phyloP scores from a whole-genome alignment of 1,140 invertebrate genomes.

The Calliphora vicina region DNA sequence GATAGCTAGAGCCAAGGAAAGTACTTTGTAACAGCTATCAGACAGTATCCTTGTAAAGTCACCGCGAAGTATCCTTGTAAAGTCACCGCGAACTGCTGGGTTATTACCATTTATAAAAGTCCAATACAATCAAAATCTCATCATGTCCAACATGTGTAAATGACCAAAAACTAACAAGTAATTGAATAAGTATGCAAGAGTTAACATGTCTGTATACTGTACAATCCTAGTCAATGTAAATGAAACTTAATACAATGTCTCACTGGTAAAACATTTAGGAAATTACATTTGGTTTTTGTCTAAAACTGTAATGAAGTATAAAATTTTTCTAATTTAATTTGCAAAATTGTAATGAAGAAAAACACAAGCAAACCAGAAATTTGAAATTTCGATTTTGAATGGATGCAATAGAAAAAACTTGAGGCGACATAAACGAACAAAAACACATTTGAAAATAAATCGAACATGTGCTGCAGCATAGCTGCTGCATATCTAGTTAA shows the following conservation, averaged over 20 bases:
- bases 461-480: constrained; percentile 4
- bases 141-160: neutral
- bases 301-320: neutral
- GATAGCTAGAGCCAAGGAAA: no score
- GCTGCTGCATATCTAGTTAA: neutral
- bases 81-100: no score
- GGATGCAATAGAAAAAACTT: no score
- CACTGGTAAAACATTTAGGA: neutral
- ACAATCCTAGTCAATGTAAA: neutral
- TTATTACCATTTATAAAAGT: neutral
- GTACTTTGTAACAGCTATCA: no score
- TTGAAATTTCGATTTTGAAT: neutral
- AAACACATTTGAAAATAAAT: neutral
- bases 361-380: neutral
- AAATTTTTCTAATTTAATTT: constrained; percentile 2
- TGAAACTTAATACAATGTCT: neutral
- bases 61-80: no score
- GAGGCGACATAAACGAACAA: neutral
- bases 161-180: neutral
- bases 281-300: constrained; percentile 13
- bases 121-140: neutral
- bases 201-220: neutral
- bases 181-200: neutral
- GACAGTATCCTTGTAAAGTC: no score
- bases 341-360: neutral